Conservation (phyloP, 2,888 invertebrate genomes). For the Halocaridina rubra region DNA sequence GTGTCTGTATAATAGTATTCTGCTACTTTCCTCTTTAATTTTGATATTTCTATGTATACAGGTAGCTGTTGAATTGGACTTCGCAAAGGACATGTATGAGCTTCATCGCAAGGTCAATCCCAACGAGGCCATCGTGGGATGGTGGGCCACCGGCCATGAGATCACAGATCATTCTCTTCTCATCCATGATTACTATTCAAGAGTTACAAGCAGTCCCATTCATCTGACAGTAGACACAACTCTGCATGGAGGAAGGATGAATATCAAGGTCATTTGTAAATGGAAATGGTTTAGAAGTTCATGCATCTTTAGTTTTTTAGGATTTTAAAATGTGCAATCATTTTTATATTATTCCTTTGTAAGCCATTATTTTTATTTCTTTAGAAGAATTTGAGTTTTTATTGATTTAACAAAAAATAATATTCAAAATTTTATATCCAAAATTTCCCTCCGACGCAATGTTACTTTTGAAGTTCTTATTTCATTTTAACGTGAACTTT, state of each 20-base stretch:
- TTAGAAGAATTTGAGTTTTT: too few species aligned
- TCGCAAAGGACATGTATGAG: constrained; percentile 83
- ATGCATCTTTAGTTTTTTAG: neutral
- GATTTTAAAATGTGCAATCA: neutral
- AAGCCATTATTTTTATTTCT: too few species aligned
- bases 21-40: too few species aligned
- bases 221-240: constrained; percentile 95
- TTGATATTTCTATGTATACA: too few species aligned
- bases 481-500: too few species aligned
- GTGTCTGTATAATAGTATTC: too few species aligned
- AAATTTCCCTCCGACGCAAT: too few species aligned
- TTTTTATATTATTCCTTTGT: too few species aligned
- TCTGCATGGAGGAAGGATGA: constrained; percentile 88
- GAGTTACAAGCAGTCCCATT: constrained; percentile 90
- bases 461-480: too few species aligned
- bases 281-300: too few species aligned
- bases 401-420: too few species aligned
- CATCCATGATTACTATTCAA: constrained; percentile 96
- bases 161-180: constrained; percentile 97
- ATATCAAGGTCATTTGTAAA: constrained; percentile 88
- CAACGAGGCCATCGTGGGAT: constrained; percentile 94
- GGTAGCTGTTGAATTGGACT: constrained; percentile 88
- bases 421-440: too few species aligned
- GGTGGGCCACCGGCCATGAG: constrained; percentile 98
- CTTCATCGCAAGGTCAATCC: constrained; percentile 93